Evolutionary conservation across 2,113 vertebrate species (phyloP), one percentile per base, ranked within the genome.

Genomic region (Mirza zaza): DNA sequence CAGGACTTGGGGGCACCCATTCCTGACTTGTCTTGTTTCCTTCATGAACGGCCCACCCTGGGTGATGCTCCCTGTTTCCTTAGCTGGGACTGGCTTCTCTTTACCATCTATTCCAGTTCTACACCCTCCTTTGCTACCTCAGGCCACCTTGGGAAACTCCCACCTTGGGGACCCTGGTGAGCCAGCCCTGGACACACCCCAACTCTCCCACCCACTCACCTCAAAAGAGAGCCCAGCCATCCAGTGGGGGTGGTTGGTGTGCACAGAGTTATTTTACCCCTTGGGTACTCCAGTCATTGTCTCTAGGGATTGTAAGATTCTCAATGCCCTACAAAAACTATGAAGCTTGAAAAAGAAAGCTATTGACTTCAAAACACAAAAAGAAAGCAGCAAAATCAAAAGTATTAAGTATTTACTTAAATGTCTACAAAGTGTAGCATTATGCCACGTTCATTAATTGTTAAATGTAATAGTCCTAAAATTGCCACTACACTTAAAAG

Each of bases 391-490:
- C 45, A 76, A 57, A 80, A 83, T 75, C 0, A 67, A 94, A 92
- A 90, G 63, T 61, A 82, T 29, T 52, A 71, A 6, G 23, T 87
- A 32, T 92, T 92, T 94, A 59, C 63, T 80, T 76, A 88, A 73
- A 84, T 81, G 32, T 63, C 89, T 84, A 61, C 55, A 27, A 90
- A 91, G 70, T 68, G 18, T 14, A 85, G 29, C 21, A 14, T 80
- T 94, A 34, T 91, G 76, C 94, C 70, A 88, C 71, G 67, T 92
- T 83, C 65, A 76, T 73, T 96, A 88, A 76, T 76, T 82, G 77
- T 57, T 96, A 87, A 73, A 36, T 82, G 95, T 96, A 67, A 82
- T 88, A 91, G 87, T 90, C 76, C 84, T 85, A 70, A 96, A 92
- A 95, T 94, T 10, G 8, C 88, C 70, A 92, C 73, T 45, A 48